Conservation (phyloP, 1,140 invertebrate species). For the Procambarus clarkii region DNA sequence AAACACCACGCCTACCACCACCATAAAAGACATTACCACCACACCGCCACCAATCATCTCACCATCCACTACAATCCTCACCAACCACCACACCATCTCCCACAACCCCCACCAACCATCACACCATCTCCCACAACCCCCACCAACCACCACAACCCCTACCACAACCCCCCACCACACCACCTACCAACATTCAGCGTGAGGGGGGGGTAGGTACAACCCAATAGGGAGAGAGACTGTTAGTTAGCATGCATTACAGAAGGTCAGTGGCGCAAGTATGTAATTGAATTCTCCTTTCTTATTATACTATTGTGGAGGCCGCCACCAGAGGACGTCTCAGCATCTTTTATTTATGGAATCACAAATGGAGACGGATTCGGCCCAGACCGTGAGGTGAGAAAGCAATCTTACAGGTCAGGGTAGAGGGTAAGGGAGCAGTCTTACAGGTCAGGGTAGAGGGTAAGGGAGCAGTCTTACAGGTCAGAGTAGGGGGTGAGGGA, state of each 20-base stretch:
- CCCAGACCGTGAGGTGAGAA: not conserved
- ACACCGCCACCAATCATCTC: not conserved
- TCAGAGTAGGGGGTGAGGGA: too few species aligned
- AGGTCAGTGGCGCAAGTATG: constrained; percentile 66
- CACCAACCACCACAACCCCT: not conserved
- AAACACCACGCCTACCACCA: not conserved
- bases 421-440: not conserved
- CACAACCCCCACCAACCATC: not conserved
- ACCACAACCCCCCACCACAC: not conserved
- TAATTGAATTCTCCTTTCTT: constrained; percentile 68
- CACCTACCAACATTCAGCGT: not conserved
- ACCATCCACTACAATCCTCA: not conserved
- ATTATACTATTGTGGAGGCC: constrained; percentile 64
- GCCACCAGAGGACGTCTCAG: constrained; percentile 16
- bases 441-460: too few species aligned
- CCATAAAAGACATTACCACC: not conserved
- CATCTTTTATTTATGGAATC: constrained; percentile 70
- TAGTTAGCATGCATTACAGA: constrained; percentile 69
- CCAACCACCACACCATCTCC: not conserved
- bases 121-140: not conserved
- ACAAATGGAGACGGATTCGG: constrained; percentile 65
- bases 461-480: too few species aligned
- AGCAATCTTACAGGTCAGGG: constrained; percentile 13
- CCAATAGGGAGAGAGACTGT: constrained; percentile 58
- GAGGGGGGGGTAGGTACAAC: constrained; percentile 33